These are phyloP conservation scores for Zalophus californianus DNA, from an alignment of 2,797 vertebrate genomes.

Conservation along the genomic window DNA sequence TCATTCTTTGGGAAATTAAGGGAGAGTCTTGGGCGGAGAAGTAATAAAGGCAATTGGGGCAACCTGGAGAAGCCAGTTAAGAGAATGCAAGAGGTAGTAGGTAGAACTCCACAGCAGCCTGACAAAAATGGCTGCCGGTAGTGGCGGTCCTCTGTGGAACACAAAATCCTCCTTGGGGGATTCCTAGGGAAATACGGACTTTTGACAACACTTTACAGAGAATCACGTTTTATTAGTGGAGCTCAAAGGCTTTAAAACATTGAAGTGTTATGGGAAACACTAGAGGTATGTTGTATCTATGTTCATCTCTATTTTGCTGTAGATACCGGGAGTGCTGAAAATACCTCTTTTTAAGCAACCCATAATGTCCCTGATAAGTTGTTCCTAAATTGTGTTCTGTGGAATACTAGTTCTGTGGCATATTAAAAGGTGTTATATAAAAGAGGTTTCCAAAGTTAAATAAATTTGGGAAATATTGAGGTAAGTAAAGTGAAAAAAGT, in stretches of 20 bases:
- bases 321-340: neutral
- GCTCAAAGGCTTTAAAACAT: neutral
- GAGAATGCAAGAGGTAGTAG: neutral
- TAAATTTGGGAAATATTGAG: neutral
- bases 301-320: neutral
- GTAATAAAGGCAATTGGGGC: neutral
- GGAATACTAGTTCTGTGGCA: neutral
- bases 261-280: neutral
- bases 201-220: neutral
- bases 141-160: too few relatives aligned
- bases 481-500: slow-evolving; percentile 18
- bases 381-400: slow-evolving; percentile 15
- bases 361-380: neutral
- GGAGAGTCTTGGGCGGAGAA: neutral
- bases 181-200: neutral
- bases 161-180: neutral
- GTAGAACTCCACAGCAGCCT: neutral
- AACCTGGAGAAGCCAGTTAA: neutral
- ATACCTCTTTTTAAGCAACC: slow-evolving; percentile 10
- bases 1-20: neutral
- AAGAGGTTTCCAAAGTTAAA: slow-evolving; percentile 2
- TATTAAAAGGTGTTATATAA: slow-evolving; percentile 21
- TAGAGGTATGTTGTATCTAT: neutral
- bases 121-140: neutral
- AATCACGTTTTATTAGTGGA: neutral